These are phyloP conservation scores for Falco berigora DNA, from an alignment of 2,797 vertebrate species.

Conservation along the genomic window DNA sequence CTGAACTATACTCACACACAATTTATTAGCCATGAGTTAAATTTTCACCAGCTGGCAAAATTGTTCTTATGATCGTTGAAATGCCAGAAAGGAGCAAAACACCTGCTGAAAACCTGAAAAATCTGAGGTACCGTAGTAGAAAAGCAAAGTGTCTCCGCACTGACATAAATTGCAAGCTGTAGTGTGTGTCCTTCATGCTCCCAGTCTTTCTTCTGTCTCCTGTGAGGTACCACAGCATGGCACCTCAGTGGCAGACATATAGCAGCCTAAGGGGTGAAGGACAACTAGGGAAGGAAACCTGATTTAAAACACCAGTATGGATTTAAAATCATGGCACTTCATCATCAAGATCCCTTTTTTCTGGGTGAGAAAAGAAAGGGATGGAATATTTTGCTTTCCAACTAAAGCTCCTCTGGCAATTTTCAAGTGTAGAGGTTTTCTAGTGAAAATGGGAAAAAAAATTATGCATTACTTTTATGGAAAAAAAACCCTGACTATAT, in stretches of 20 bases:
- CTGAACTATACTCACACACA: neutral
- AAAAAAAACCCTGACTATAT: neutral
- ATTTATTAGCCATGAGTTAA: neutral
- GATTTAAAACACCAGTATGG: neutral
- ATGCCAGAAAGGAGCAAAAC: neutral
- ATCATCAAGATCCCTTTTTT: neutral
- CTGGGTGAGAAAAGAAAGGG: neutral
- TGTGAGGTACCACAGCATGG: neutral
- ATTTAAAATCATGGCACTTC: neutral
- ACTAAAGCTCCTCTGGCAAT: neutral
- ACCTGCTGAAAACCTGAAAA: neutral
- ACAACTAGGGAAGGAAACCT: neutral
- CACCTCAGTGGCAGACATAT: neutral
- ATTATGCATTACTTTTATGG: neutral
- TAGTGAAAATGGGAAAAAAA: neutral
- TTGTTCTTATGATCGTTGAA: neutral
- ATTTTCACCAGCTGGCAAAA: neutral
- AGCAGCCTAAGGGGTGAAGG: neutral
- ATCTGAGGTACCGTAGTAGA: neutral
- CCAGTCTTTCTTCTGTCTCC: neutral
- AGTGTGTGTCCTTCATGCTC: rapidly evolving
- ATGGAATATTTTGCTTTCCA: neutral
- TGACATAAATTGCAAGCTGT: neutral
- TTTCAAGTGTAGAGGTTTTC: neutral
- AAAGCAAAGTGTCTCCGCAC: neutral